Percentiles rank a stretch among this genome's conserved stretches.
Conservation (phyloP, 2,797 vertebrate genomes). For the Botia almorhae region DNA sequence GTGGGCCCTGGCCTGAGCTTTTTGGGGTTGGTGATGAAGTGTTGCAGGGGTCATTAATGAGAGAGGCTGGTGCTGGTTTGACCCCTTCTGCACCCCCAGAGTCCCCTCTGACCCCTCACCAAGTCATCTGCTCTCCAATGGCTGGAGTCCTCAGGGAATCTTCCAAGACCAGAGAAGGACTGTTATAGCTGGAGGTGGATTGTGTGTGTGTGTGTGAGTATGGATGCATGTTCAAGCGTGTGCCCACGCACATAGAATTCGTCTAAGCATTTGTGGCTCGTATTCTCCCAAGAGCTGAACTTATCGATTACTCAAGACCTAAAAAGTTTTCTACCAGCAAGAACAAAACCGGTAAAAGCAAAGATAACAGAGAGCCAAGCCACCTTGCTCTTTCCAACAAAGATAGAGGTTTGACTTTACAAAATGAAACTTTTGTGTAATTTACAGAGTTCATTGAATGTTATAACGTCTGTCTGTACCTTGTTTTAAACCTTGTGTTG, state of each 20-base stretch:
- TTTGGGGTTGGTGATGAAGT: slow-evolving; percentile 53
- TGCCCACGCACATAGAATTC: slow-evolving; percentile 61
- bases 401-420: slow-evolving; percentile 48
- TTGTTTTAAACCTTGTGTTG: neutral
- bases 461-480: slow-evolving; percentile 14
- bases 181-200: slow-evolving; percentile 54
- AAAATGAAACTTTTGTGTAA: slow-evolving; percentile 57
- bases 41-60: slow-evolving; percentile 59
- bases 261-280: slow-evolving; percentile 55
- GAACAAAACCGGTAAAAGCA: slow-evolving; percentile 72
- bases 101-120: slow-evolving; percentile 59
- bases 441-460: slow-evolving; percentile 49
- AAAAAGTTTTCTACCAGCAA: slow-evolving; percentile 59
- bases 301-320: slow-evolving; percentile 62
- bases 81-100: slow-evolving; percentile 60
- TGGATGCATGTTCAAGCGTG: slow-evolving; percentile 22
- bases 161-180: slow-evolving; percentile 38
- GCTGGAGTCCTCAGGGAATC: slow-evolving; percentile 31
- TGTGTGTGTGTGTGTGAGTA: slow-evolving; percentile 20
- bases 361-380: slow-evolving; percentile 74
- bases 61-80: slow-evolving; percentile 57
- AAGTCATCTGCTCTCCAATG: slow-evolving; percentile 45
- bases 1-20: slow-evolving; percentile 51
- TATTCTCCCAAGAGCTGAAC: slow-evolving; percentile 55
- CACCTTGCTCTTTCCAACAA: slow-evolving; percentile 62